Evolutionary conservation across 1,140 invertebrate species (phyloP).

Genomic region (Zaprionus nigranus): DNA sequence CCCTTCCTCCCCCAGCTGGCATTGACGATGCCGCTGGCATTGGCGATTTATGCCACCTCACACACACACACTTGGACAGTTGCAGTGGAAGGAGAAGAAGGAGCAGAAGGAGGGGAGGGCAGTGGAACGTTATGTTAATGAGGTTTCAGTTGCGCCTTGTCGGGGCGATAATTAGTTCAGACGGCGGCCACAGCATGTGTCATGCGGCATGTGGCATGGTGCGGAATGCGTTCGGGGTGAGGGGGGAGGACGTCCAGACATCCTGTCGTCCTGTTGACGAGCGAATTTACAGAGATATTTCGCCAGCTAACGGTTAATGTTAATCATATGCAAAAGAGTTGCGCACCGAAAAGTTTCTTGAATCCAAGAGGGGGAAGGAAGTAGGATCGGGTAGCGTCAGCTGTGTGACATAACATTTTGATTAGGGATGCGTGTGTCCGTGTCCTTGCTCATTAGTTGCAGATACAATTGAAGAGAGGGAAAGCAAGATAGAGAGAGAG

Average conservation of each 20-base stretch:
- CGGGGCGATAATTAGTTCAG: conserved; percentile 71
- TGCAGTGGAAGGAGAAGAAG: background rate
- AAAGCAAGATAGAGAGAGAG: background rate
- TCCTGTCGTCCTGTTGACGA: conserved; percentile 12
- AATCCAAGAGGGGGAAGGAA: background rate
- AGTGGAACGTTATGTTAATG: conserved; percentile 65
- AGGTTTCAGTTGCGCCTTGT: conserved; percentile 67
- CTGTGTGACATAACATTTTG: conserved; percentile 9
- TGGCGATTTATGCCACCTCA: conserved; percentile 45
- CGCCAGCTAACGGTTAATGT: background rate
- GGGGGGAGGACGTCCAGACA: background rate
- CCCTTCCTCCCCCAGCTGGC: too few species aligned
- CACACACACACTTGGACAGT: conserved; percentile 28
- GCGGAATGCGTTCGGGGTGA: background rate
- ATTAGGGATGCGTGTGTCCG: conserved; percentile 8
- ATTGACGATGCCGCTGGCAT: conserved; percentile 38
- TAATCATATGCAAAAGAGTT: conserved; percentile 6
- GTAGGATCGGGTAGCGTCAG: background rate
- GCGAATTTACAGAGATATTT: conserved; percentile 35
- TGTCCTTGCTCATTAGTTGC: conserved; percentile 9
- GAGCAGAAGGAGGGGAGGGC: conserved; percentile 8
- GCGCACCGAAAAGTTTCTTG: background rate
- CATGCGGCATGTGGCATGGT: background rate
- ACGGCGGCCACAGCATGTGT: conserved; percentile 34
- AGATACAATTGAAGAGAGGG: background rate